phyloP scores from a whole-genome alignment of 2,113 vertebrate genomes.

The Lepisosteus oculatus region DNA sequence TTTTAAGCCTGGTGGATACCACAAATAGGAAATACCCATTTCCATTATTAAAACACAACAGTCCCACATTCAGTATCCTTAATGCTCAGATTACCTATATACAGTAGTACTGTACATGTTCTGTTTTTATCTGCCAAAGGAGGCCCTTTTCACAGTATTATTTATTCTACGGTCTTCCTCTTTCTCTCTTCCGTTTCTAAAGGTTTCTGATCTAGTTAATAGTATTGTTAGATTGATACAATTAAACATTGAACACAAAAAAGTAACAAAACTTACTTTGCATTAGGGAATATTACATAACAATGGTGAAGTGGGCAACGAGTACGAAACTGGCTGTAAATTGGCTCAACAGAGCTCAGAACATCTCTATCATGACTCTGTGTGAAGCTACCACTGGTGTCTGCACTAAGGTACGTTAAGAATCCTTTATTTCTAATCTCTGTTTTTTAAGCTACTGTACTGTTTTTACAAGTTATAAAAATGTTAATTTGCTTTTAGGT shows the following conservation, averaged over 20 bases:
- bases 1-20: too few relatives aligned
- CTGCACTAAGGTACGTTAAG: constrained; percentile 82
- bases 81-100: too few relatives aligned
- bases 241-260: neutral
- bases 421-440: neutral
- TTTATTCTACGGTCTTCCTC: neutral
- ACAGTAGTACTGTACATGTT: too few relatives aligned
- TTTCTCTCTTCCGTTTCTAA: neutral
- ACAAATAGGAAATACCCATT: too few relatives aligned
- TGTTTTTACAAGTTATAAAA: too few relatives aligned
- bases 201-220: neutral
- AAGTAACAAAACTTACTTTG: constrained; percentile 11
- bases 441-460: neutral
- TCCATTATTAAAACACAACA: too few relatives aligned
- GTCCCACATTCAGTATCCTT: too few relatives aligned
- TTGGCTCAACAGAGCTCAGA: constrained; percentile 96
- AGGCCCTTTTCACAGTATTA: too few relatives aligned
- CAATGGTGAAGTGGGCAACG: constrained; percentile 97
- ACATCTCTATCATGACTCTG: constrained; percentile 89
- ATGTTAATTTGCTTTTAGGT: neutral
- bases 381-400: constrained; percentile 93
- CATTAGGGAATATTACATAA: constrained; percentile 90
- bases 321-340: constrained; percentile 93
- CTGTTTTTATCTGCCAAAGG: too few relatives aligned
- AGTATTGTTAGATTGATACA: neutral